Evolutionary conservation across 2,888 invertebrate species (phyloP).

Genomic region (Protonemura montana): DNA sequence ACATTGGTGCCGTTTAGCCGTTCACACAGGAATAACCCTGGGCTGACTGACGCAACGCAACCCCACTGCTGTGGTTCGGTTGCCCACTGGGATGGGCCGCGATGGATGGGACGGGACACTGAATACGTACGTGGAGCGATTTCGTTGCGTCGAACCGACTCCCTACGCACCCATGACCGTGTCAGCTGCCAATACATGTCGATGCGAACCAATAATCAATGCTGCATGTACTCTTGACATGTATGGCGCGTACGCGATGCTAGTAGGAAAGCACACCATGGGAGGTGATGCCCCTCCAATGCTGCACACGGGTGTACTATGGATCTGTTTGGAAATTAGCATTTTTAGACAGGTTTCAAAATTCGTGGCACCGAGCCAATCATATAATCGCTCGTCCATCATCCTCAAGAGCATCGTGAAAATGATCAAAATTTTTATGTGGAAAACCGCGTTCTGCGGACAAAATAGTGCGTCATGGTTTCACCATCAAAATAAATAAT

Average conservation of each 20-base stretch:
- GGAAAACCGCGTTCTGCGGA: neutral
- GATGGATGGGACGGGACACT: neutral
- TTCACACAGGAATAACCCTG: conserved; percentile 23
- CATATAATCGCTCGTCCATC: neutral
- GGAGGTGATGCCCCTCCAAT: neutral
- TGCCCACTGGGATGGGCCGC: neutral
- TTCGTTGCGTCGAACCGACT: too few species aligned
- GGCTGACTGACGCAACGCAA: neutral
- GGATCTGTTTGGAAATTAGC: neutral
- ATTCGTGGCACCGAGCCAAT: neutral
- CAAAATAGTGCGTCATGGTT: neutral
- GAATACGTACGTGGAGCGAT: neutral
- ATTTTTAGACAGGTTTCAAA: neutral
- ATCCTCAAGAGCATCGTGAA: neutral
- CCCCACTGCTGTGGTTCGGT: neutral
- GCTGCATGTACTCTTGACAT: neutral
- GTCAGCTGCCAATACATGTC: neutral
- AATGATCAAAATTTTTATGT: neutral
- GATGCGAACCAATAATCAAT: neutral
- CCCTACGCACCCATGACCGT: neutral
- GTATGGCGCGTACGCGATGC: neutral
- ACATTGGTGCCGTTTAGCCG: neutral
- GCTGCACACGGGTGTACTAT: neutral
- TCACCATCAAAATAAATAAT: neutral
- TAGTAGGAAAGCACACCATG: neutral